These are phyloP conservation scores for Bugulina stolonifera DNA, from an alignment of 2,888 invertebrate species.

Conservation along the genomic window DNA sequence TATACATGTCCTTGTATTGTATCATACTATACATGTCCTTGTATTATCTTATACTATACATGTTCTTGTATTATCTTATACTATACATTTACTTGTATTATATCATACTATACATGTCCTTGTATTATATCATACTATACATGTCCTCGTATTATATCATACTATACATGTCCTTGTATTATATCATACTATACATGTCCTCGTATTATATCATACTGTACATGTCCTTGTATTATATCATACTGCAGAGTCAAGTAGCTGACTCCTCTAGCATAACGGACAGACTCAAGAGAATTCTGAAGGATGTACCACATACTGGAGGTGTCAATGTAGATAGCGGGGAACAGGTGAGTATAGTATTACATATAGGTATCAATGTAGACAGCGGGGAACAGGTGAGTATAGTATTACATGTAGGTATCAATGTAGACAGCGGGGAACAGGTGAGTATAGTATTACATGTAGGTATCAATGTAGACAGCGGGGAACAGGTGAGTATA, in stretches of 20 bases:
- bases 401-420: no score
- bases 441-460: no score
- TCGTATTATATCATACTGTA: conserved; percentile 9
- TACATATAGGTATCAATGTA: conserved; percentile 16
- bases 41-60: no score
- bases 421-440: no score
- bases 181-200: background rate
- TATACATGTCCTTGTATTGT: no score
- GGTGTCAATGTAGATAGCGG: conserved; percentile 3
- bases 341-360: background rate
- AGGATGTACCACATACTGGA: background rate
- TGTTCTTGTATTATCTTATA: no score
- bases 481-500: no score
- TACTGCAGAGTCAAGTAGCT: background rate
- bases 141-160: background rate
- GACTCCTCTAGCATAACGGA: background rate
- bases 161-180: background rate
- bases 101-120: background rate
- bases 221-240: background rate
- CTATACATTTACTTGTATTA: background rate
- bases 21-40: no score
- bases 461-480: no score
- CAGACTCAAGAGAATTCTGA: conserved; percentile 8
- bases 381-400: background rate
- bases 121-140: background rate